A percentile compares a stretch with the other conserved stretches of the same genome.
Evolutionary conservation across 2,113 vertebrate genomes (phyloP).

Genomic region (Vulpes vulpes): DNA sequence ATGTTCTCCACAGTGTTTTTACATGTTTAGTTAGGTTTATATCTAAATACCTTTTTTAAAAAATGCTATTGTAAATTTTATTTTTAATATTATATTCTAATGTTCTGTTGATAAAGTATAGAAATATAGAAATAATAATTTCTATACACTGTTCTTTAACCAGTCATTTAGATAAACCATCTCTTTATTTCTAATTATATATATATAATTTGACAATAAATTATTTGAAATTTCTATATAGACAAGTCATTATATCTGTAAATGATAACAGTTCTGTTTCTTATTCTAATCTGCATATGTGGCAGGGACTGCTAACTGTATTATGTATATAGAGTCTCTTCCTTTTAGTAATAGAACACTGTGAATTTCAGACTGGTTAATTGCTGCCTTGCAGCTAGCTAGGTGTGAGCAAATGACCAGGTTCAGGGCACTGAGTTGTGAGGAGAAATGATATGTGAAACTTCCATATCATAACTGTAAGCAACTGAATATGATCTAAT

Average conservation of each 20-base stretch:
- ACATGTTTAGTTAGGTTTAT: not conserved
- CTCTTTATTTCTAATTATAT: slow-evolving; percentile 27
- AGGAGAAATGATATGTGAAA: not conserved
- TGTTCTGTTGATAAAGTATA: not conserved
- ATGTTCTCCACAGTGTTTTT: not conserved
- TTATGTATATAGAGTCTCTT: not conserved
- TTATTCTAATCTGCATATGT: not conserved
- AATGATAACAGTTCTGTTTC: not conserved
- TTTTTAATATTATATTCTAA: not conserved
- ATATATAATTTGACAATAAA: not conserved
- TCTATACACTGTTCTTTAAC: not conserved
- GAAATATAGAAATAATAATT: slow-evolving; percentile 50
- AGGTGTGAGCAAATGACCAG: not conserved
- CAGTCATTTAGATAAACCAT: slow-evolving; percentile 12
- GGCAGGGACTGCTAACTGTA: not conserved
- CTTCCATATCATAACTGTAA: not conserved
- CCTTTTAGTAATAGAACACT: not conserved
- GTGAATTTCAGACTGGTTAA: slow-evolving; percentile 6
- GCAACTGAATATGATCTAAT: not conserved
- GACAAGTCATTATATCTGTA: not conserved
- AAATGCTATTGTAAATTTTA: not conserved
- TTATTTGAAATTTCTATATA: not conserved
- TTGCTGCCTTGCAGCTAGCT: not conserved
- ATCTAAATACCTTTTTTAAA: not conserved
- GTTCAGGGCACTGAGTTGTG: not conserved